Percentiles rank a stretch among this genome's conserved stretches.
Evolutionary conservation across 2,797 vertebrate genomes (phyloP).

Genomic region (Danionella dracula): DNA sequence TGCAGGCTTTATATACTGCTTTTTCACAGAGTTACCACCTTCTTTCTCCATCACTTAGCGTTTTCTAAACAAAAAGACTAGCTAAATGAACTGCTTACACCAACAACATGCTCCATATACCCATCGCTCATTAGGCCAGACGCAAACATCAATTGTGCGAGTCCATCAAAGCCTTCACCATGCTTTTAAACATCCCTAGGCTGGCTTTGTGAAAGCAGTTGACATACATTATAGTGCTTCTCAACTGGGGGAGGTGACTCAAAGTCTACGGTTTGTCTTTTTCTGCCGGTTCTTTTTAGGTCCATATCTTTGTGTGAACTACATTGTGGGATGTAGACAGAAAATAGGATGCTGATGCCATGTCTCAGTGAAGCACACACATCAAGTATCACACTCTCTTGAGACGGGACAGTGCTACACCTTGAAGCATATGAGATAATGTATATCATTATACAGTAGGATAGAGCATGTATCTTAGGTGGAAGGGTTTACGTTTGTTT

Average conservation of each 20-base stretch:
- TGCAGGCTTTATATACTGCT: slow-evolving; percentile 47
- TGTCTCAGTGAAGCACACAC: neutral
- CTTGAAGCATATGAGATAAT: neutral
- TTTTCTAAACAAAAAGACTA: neutral
- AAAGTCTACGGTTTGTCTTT: neutral
- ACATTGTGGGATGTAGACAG: slow-evolving; percentile 7
- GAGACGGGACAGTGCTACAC: neutral
- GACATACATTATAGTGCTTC: neutral
- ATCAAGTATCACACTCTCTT: slow-evolving; percentile 1
- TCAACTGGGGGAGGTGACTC: neutral
- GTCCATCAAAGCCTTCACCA: slow-evolving; percentile 1
- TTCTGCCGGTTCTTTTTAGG: neutral
- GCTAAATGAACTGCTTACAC: slow-evolving; percentile 21
- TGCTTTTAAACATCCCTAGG: slow-evolving; percentile 7
- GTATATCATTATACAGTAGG: neutral
- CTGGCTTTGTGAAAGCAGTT: neutral
- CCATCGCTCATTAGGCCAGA: slow-evolving; percentile 30
- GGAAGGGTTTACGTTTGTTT: no score
- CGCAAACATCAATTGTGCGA: slow-evolving; percentile 24
- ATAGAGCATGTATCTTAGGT: no score
- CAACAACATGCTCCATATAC: slow-evolving; percentile 4
- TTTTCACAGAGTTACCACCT: slow-evolving; percentile 49
- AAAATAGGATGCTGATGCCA: neutral
- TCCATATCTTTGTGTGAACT: slow-evolving; percentile 11
- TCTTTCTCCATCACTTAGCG: neutral